Evolutionary conservation across 2,797 vertebrate genomes (phyloP).

Genomic region (Betta splendens): DNA sequence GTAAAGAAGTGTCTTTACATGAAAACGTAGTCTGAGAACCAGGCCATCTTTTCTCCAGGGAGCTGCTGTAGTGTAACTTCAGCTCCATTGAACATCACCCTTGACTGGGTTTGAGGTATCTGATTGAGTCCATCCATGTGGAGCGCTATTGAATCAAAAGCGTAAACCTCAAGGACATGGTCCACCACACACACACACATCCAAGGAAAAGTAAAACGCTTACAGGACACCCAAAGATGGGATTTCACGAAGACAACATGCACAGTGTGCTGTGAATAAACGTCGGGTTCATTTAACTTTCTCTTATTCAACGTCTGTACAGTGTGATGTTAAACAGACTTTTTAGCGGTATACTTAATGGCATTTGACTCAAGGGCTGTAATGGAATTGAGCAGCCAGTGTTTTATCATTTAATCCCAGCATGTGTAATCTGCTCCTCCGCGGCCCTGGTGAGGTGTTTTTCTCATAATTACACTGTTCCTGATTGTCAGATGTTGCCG

Average conservation of each 20-base stretch:
- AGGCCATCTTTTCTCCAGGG: conserved; percentile 52
- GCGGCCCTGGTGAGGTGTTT: conserved; percentile 45
- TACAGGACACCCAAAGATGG: conserved; percentile 73
- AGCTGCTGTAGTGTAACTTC: conserved; percentile 71
- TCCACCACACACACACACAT: conserved; percentile 80
- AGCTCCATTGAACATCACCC: conserved; percentile 79
- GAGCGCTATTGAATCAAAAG: conserved; percentile 81
- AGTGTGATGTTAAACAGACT: background rate
- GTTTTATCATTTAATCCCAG: conserved; percentile 58
- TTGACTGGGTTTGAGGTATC: conserved; percentile 78
- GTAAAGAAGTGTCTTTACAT: conserved; percentile 37
- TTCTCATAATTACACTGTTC: conserved; percentile 50
- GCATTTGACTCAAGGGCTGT: conserved; percentile 9
- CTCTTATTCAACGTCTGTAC: no score
- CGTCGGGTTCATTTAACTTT: no score
- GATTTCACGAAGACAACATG: conserved; percentile 28
- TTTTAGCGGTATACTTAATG: background rate
- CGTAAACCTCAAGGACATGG: conserved; percentile 81
- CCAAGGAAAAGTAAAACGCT: conserved; percentile 32
- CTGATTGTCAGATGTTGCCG: conserved; percentile 42
- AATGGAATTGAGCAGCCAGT: conserved; percentile 12
- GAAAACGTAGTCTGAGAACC: conserved; percentile 59
- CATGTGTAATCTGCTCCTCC: conserved; percentile 51
- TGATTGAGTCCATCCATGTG: conserved; percentile 84
- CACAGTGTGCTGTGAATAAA: conserved; percentile 11